These are phyloP conservation scores for Colius striatus DNA, from an alignment of 2,113 vertebrate genomes.

Conservation along the genomic window DNA sequence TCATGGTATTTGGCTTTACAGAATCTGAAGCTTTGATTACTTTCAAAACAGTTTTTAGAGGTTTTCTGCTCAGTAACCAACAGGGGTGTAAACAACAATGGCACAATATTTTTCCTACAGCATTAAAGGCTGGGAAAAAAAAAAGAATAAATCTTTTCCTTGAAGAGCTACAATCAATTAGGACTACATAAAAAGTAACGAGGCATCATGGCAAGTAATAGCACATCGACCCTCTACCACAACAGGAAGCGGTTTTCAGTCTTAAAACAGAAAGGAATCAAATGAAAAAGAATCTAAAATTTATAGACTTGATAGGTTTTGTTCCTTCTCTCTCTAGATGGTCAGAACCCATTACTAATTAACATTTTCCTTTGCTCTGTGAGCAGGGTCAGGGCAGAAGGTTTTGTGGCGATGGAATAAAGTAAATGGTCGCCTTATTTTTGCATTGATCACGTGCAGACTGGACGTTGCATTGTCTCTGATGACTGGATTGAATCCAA, in stretches of 20 bases:
- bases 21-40: slow-evolving; percentile 26
- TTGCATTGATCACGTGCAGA: slow-evolving; percentile 7
- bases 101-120: not conserved
- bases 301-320: not conserved
- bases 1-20: not conserved
- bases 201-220: slow-evolving; percentile 46
- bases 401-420: slow-evolving; percentile 22
- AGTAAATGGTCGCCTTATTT: slow-evolving; percentile 21
- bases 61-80: slow-evolving; percentile 22
- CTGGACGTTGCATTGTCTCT: not conserved
- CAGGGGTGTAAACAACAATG: slow-evolving; percentile 13
- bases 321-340: slow-evolving; percentile 14
- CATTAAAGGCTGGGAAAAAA: not conserved
- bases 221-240: not conserved
- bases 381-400: slow-evolving; percentile 10
- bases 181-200: slow-evolving; percentile 30
- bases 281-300: not conserved
- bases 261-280: slow-evolving; percentile 16
- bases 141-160: not conserved
- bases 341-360: not conserved
- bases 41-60: slow-evolving; percentile 8
- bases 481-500: not conserved
- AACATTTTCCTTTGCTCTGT: not conserved
- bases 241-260: not conserved
- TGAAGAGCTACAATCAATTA: slow-evolving; percentile 7